A percentile compares a stretch with the other conserved stretches of the same genome.
Conservation (phyloP, 2,888 invertebrate species). For the Eretmocerus hayati region DNA sequence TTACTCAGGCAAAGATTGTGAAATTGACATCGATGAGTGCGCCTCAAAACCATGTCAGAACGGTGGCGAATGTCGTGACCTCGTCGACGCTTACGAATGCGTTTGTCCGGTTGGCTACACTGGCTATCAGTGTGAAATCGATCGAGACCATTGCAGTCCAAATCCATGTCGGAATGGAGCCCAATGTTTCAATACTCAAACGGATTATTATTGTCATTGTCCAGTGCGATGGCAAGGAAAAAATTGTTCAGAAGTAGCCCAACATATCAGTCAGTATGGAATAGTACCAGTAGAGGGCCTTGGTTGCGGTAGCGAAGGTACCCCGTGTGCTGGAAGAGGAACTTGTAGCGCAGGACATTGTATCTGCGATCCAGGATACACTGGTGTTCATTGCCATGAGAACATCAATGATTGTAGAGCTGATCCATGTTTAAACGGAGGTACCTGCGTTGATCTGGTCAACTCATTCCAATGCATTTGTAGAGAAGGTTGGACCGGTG, state of each 20-base stretch:
- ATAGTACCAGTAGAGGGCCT: slow-evolving; percentile 32
- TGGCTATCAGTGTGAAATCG: slow-evolving; percentile 82
- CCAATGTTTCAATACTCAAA: slow-evolving; percentile 79
- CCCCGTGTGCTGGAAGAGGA: slow-evolving; percentile 69
- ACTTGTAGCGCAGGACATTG: slow-evolving; percentile 66
- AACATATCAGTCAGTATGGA: slow-evolving; percentile 36
- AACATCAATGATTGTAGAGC: slow-evolving; percentile 73
- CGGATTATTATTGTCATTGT: slow-evolving; percentile 87
- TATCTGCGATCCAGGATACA: slow-evolving; percentile 71
- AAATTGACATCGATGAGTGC: slow-evolving; percentile 83
- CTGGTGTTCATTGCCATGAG: slow-evolving; percentile 75
- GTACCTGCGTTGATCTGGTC: slow-evolving; percentile 73
- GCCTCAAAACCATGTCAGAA: slow-evolving; percentile 79
- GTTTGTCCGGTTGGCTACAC: slow-evolving; percentile 85
- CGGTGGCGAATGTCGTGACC: slow-evolving; percentile 84
- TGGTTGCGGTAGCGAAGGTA: slow-evolving; percentile 43
- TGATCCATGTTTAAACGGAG: slow-evolving; percentile 70
- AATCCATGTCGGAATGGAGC: slow-evolving; percentile 84
- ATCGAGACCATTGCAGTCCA: slow-evolving; percentile 82
- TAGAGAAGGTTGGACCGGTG: slow-evolving; percentile 79
- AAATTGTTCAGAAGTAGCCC: slow-evolving; percentile 58
- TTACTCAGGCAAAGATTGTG: slow-evolving; percentile 73
- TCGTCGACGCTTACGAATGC: slow-evolving; percentile 78
- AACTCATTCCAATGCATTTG: slow-evolving; percentile 80
- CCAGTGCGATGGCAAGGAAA: slow-evolving; percentile 81